These are phyloP conservation scores for Ellobius talpinus DNA, from an alignment of 2,113 vertebrate genomes.

Conservation along the genomic window DNA sequence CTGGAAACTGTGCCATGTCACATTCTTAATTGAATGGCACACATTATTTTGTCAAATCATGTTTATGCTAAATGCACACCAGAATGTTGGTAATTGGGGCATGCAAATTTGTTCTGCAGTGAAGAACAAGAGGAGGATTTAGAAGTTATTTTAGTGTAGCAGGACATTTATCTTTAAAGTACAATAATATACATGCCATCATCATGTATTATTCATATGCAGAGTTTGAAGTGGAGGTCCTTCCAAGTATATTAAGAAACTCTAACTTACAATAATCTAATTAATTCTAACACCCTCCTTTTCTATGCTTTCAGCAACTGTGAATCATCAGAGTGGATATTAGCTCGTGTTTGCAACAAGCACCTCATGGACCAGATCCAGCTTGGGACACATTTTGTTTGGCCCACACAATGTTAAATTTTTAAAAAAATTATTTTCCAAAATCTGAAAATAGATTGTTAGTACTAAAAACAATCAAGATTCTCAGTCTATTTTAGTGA, in stretches of 20 bases:
- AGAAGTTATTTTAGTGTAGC: constrained; percentile 71
- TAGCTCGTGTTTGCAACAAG: constrained; percentile 25
- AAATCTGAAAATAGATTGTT: constrained; percentile 34
- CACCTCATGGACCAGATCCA: constrained; percentile 41
- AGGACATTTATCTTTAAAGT: constrained; percentile 55
- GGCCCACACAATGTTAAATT: constrained; percentile 11
- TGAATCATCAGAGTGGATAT: constrained; percentile 53
- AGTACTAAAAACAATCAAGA: constrained; percentile 8
- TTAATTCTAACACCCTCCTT: constrained; percentile 52
- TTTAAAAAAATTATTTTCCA: constrained; percentile 45
- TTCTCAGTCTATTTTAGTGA: not conserved
- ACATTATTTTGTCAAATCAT: constrained; percentile 48
- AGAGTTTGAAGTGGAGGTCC: constrained; percentile 71
- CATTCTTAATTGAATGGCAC: constrained; percentile 20
- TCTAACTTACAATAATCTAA: constrained; percentile 70
- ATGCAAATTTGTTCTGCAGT: constrained; percentile 79
- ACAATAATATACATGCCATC: constrained; percentile 78
- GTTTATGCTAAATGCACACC: constrained; percentile 66
- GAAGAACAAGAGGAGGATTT: constrained; percentile 69
- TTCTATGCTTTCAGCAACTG: constrained; percentile 57
- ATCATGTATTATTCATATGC: constrained; percentile 78
- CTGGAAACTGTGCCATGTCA: constrained; percentile 59
- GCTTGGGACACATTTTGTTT: constrained; percentile 12
- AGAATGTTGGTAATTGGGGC: constrained; percentile 69
- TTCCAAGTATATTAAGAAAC: constrained; percentile 77